Base-by-base conservation (phyloP, 2,113 vertebrate genomes). In the Struthidea cinerea region DNA sequence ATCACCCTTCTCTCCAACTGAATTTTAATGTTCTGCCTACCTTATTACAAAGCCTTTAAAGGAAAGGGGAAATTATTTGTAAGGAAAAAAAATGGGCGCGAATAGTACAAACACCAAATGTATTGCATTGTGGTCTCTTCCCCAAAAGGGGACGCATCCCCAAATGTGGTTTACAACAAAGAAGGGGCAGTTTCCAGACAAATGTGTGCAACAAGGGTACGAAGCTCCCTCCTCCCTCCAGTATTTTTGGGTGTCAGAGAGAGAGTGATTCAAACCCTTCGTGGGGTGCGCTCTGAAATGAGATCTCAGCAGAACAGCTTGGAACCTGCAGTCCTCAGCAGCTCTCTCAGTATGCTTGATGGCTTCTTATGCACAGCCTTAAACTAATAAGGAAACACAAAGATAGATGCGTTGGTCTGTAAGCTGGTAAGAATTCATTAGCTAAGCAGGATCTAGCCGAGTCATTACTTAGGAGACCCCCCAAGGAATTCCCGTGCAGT, bases 11-110 rank as follows among this genome's bases (percentile, higher is more conserved):
- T 10, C 52, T 92, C 74, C 89, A 92, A 78, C 63, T 85, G 60
- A 65, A 82, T 95, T 91, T 80, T 75, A 46, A 94, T 87, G 52
- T 90, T 92, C 74, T 96, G 50, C 91, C 81, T 88, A 74, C 77
- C 68, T 94, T 90, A 82, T 93, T 96, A 91, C 46, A 91, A 97
- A 86, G 27, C 46, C 80, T 89, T 91, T 94, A 84, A 96, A 95
- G 68, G 33, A 90, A 94, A 81, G 12, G 19, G 23, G 11, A 76
- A 89, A 89, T 73, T 2, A 74, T 78, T 78, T 69, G 18, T 57
- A 67, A 70, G 49, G 49, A 8, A 27, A 86, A 71, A 17, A 90
- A 88, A 41, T 8, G 12, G 33, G 19, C 24, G 41, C 1, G 2
- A 50, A 47, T 33, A 89, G 11, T 57, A 64, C 32, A 71, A 77